Conservation (phyloP, 2,797 vertebrate species). For the Sciurus carolinensis region DNA sequence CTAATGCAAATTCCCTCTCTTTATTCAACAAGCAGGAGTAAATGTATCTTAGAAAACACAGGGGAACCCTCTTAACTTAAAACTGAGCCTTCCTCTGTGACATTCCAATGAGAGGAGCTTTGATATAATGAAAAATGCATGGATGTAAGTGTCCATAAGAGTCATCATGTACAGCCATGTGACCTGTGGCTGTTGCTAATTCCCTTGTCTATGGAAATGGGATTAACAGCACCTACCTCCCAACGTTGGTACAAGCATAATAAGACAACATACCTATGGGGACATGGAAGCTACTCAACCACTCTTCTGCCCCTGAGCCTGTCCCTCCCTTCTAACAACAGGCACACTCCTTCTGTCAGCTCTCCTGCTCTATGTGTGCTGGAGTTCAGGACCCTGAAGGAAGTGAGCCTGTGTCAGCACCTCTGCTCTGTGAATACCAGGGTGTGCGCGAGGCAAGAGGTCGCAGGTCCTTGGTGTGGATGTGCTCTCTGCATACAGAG, state of each 20-base stretch:
- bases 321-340: background rate
- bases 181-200: background rate
- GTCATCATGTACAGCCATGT: background rate
- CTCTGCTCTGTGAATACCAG: background rate
- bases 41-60: background rate
- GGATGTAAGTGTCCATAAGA: background rate
- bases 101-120: background rate
- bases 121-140: background rate
- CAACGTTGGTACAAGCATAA: background rate
- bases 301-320: background rate
- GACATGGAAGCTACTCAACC: background rate
- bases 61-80: background rate
- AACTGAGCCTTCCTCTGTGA: constrained; percentile 15
- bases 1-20: background rate
- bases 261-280: background rate
- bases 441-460: no score
- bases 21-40: background rate
- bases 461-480: background rate
- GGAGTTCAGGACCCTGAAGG: background rate
- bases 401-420: background rate
- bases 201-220: background rate
- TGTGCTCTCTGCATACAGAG: no score
- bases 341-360: background rate
- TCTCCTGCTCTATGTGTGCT: background rate
- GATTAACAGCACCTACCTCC: background rate